phyloP scores from a whole-genome alignment of 1,140 invertebrate genomes.

The Drosophila biarmipes region DNA sequence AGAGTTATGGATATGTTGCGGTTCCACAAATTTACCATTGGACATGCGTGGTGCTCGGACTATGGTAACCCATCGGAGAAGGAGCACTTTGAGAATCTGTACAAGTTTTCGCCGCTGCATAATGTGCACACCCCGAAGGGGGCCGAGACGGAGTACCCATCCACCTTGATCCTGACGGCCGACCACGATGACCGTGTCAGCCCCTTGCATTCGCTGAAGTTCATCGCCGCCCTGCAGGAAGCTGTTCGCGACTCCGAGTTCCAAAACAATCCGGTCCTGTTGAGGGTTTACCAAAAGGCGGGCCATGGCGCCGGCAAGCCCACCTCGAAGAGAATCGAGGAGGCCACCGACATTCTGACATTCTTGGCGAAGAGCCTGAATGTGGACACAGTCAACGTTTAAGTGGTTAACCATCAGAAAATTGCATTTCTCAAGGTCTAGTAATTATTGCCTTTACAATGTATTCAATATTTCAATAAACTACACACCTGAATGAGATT shows the following conservation, averaged over 20 bases:
- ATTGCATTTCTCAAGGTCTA: constrained; percentile 30
- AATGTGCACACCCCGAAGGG: constrained; percentile 91
- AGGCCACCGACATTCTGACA: constrained; percentile 93
- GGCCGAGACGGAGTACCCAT: constrained; percentile 91
- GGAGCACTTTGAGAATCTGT: constrained; percentile 94
- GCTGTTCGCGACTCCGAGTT: constrained; percentile 87
- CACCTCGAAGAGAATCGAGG: constrained; percentile 92
- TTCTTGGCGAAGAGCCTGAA: constrained; percentile 93
- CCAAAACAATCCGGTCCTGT: constrained; percentile 95
- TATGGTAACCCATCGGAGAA: constrained; percentile 96
- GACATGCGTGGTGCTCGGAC: constrained; percentile 98
- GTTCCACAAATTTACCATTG: constrained; percentile 99
- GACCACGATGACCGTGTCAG: constrained; percentile 99
- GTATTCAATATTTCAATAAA: constrained; percentile 38
- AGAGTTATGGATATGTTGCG: constrained; percentile 99
- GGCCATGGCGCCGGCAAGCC: constrained; percentile 99
- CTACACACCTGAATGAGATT: constrained; percentile 3
- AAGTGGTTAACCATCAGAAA: constrained; percentile 3
- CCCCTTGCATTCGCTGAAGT: constrained; percentile 97
- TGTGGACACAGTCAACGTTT: constrained; percentile 66
- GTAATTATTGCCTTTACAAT: constrained; percentile 18
- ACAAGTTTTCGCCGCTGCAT: constrained; percentile 98
- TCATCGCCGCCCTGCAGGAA: constrained; percentile 95
- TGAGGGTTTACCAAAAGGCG: constrained; percentile 96
- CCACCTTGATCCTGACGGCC: constrained; percentile 95